Evolutionary conservation across 2,888 invertebrate genomes (phyloP), one percentile per base, ranked within the genome.

Genomic region (Cephus runcator): DNA sequence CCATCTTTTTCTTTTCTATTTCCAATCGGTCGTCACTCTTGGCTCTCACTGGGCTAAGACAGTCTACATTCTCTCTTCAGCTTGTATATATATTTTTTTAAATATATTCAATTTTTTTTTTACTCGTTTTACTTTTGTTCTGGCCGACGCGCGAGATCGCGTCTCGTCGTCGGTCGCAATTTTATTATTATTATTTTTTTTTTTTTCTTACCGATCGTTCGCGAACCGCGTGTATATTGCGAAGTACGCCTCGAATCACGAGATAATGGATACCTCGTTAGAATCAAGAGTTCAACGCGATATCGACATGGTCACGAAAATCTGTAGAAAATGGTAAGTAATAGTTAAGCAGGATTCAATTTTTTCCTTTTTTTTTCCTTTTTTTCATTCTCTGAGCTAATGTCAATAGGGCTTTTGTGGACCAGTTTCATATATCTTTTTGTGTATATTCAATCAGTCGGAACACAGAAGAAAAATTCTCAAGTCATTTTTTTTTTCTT

Each of bases 21-120:
- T 81, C 81, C 78, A 79, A 81, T 80, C 78, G 81, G 79, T 86
- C 83, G 84, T 89, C 87, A 88, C 88, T 88, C 90, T 89, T 89
- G 86, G 83, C 87, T 90, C 87, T 88, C 87, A 86, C 84, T 87
- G 88, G 87, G 85, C 86, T 88, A 88, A 79, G 84, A 88, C 90
- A 90, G 90, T 91, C 90, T 90, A 88, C 87, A 83, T 88, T 90
- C 90, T 90, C 91, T 90, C 88, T 84, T 88, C 85, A 34, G 78
- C 75, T 69, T 75, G 36, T 71, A 33, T 33, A 71, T 71, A 71
- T 71, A 56, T 35, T 35, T 33, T 69, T 30, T 34, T 69, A 23
- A 15, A 69, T 76, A 35, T n/a, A n/a, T 36, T 76, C n/a, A 33
- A 15, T 31, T 76, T 76, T 36, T 36, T 33, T 36, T 71, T 56